Evolutionary conservation across 2,113 vertebrate species (phyloP), one percentile per base, ranked within the genome.

Genomic region (Pholis gunnellus): DNA sequence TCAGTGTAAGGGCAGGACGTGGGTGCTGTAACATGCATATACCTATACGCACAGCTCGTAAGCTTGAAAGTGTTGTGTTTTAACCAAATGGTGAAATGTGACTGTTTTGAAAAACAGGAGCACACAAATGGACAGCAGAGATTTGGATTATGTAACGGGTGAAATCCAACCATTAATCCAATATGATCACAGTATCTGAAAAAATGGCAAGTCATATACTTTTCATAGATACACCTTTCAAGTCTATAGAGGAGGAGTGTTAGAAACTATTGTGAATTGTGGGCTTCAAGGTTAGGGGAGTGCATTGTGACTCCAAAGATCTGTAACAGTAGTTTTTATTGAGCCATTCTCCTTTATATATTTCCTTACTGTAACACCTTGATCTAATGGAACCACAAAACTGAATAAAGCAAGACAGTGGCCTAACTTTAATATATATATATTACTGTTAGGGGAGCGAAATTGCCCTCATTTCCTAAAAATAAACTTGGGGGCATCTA

Each of bases 291-390:
- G 18, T 68, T 64, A 60, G 29, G 17, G 48, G 74, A 87, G 80
- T 88, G 75, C 64, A 81, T 80, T 61, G 59, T 83, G 2, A 91
- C 82, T 70, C 42, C 71, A 70, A 76, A 75, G 74, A 79, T 67
- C 11, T 76, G 11, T n/a, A 68, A 25, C 38, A 46, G 25, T 18
- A 70, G 17, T 29, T 75, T 61, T 60, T 63, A 56, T 9, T 13
- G 48, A 66, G 31, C 5, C 38, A 50, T 27, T 79, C 5, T 60
- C 44, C n/a, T 74, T 10, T 64, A 9, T 42, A 6, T 40, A 42
- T 54, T 38, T 70, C 17, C 18, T 70, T 48, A 46, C 3, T 50
- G 9, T 31, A 54, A 40, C 50, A 40, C 25, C 31, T 42, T 9
- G 36, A 68, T 82, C 1, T 44, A n/a, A 42, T 70, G 18, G 63